These are phyloP conservation scores for Gavialis gangeticus DNA, from an alignment of 2,113 vertebrate genomes.

Conservation along the genomic window DNA sequence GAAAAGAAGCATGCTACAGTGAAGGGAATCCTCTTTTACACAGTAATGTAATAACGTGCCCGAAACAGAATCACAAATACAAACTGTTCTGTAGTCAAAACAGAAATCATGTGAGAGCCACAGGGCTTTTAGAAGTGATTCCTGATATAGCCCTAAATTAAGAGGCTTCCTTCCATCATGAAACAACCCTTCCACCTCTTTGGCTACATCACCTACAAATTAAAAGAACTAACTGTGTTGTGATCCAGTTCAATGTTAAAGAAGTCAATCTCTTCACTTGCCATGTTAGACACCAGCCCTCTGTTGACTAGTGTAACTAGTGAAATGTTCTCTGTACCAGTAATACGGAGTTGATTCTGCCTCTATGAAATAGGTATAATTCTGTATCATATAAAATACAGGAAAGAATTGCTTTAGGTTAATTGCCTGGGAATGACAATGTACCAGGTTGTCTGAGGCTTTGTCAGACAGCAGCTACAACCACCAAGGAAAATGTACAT, in stretches of 20 bases:
- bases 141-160: neutral
- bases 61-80: neutral
- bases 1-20: neutral
- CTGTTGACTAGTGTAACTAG: neutral
- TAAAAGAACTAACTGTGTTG: neutral
- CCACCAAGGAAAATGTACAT: too few relatives aligned
- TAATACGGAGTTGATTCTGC: neutral
- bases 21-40: neutral
- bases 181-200: neutral
- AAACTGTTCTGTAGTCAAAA: neutral
- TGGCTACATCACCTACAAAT: neutral
- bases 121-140: neutral
- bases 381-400: neutral
- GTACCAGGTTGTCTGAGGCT: neutral
- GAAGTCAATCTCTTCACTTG: neutral
- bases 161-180: neutral
- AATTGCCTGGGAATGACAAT: neutral
- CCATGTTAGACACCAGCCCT: neutral
- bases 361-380: neutral
- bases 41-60: neutral
- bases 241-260: neutral
- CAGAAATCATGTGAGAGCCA: neutral
- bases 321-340: neutral
- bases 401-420: neutral
- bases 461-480: too few relatives aligned